phyloP scores from a whole-genome alignment of 2,113 vertebrate genomes.

The Bubo blakistoni region DNA sequence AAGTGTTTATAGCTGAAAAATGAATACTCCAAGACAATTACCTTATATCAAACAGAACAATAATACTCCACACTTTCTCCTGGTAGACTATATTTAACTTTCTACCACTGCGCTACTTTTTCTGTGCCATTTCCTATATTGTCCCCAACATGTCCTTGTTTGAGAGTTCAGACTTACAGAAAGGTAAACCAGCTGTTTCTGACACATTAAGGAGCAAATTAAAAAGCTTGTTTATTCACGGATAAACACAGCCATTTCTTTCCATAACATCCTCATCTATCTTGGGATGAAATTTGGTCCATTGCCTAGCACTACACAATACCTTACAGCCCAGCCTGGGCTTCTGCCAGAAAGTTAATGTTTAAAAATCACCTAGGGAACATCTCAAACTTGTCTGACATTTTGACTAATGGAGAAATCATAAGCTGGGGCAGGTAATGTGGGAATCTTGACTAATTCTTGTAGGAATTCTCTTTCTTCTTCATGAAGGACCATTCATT shows the following conservation, averaged over 20 bases:
- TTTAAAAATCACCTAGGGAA: constrained; percentile 18
- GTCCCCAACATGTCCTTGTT: background rate
- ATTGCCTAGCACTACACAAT: background rate
- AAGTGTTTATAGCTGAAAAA: background rate
- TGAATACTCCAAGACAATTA: background rate
- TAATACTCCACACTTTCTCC: background rate
- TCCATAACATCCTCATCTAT: background rate
- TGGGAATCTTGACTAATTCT: background rate
- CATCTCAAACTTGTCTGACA: background rate
- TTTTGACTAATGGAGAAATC: background rate
- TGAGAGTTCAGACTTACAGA: background rate
- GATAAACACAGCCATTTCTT: background rate
- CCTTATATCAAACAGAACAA: background rate
- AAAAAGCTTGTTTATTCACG: background rate
- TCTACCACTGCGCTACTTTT: background rate
- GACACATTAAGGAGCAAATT: background rate
- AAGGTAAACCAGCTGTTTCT: background rate
- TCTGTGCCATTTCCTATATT: background rate
- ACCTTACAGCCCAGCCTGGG: background rate
- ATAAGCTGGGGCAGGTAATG: background rate
- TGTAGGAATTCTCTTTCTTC: background rate
- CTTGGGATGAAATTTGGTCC: background rate
- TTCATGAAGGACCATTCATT: background rate
- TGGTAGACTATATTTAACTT: background rate
- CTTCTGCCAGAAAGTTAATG: background rate